Percentiles rank a stretch among this genome's conserved stretches.
Conservation (phyloP, 2,888 invertebrate species). For the Drosophila peninsularis region DNA sequence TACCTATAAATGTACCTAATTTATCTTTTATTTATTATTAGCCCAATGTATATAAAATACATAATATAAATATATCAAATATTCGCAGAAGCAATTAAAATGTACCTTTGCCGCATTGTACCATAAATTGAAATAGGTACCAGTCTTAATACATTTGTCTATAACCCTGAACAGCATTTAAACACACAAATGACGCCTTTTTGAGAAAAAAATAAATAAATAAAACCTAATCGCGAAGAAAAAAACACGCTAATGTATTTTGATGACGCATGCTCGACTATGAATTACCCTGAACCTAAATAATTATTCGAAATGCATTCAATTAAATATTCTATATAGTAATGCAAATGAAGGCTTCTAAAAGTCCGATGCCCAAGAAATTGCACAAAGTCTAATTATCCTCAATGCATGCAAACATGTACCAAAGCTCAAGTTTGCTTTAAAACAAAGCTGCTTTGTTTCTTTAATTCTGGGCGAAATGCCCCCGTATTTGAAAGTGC, state of each 20-base stretch:
- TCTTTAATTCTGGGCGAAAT: neutral
- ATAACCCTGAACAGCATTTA: slow-evolving; percentile 29
- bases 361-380: neutral
- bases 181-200: slow-evolving; percentile 19
- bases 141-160: neutral
- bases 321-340: neutral
- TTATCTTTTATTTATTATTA: too few species aligned
- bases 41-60: neutral
- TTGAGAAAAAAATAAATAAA: neutral
- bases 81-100: neutral
- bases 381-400: neutral
- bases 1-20: too few species aligned
- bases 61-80: neutral
- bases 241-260: neutral
- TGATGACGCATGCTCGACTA: slow-evolving; percentile 2
- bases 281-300: slow-evolving; percentile 4
- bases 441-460: neutral
- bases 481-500: neutral
- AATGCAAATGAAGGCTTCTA: slow-evolving; percentile 4
- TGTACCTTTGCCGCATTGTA: neutral
- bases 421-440: neutral
- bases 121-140: neutral
- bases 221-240: neutral
- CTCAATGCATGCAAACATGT: neutral
- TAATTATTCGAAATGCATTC: neutral